Conservation (phyloP, 1,140 invertebrate genomes). For the Hyphantria cunea region DNA sequence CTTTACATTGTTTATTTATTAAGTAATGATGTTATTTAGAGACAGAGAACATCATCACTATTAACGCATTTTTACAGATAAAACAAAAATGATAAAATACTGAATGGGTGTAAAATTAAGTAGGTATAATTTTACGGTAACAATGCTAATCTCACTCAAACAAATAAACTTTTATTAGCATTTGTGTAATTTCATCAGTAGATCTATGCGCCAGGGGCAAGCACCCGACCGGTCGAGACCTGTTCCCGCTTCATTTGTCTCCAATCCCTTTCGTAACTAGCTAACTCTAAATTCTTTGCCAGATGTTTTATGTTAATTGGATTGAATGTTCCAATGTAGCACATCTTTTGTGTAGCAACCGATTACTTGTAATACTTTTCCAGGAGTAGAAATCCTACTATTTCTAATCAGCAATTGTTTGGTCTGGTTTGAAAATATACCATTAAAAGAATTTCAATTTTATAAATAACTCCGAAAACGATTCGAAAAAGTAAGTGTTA, state of each 20-base stretch:
- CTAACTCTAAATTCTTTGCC: slow-evolving; percentile 39
- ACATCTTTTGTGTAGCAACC: slow-evolving; percentile 4
- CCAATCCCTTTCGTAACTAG: slow-evolving; percentile 49
- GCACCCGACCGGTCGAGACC: slow-evolving; percentile 18
- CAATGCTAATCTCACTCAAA: slow-evolving; percentile 59
- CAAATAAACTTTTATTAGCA: slow-evolving; percentile 68
- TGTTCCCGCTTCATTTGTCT: slow-evolving; percentile 56
- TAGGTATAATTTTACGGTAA: slow-evolving; percentile 59
- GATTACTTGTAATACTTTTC: not conserved
- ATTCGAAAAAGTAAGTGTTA: too few relatives aligned
- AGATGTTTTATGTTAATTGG: slow-evolving; percentile 46
- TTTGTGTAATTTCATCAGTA: slow-evolving; percentile 71
- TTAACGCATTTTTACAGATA: slow-evolving; percentile 10
- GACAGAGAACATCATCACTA: too few relatives aligned
- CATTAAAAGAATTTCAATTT: too few relatives aligned
- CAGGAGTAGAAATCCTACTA: not conserved
- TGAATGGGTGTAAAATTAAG: slow-evolving; percentile 53
- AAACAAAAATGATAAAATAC: slow-evolving; percentile 31
- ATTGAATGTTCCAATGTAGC: slow-evolving; percentile 20
- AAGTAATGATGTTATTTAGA: too few relatives aligned
- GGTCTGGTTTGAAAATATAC: too few relatives aligned
- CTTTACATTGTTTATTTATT: too few relatives aligned
- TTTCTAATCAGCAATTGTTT: too few relatives aligned
- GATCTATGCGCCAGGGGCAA: slow-evolving; percentile 41
- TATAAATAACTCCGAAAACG: too few relatives aligned